Base-by-base conservation (phyloP, 2,113 vertebrate genomes). In the Periophthalmodon schlosseri region DNA sequence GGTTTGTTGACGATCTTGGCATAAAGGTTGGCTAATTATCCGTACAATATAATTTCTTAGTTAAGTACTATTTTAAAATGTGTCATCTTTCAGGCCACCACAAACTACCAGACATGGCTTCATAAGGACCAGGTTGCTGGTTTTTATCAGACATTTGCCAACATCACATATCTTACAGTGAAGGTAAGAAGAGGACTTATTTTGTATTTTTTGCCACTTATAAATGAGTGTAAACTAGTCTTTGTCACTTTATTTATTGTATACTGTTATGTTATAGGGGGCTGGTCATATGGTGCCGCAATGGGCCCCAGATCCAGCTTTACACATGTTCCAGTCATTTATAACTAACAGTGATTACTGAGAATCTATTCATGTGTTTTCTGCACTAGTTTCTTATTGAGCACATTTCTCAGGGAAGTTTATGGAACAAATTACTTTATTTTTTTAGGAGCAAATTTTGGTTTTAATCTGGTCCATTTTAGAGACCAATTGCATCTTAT, bases 281-380 rank as follows among this genome's bases (percentile, higher is more conserved):
- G 93, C 93, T 3, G 94, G 94, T 80, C 94, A 95, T 91, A 95
- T 95, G 94, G 94, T 95, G 82, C 94, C 94, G 52, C 94, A 95
- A 84, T 94, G 93, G 94, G 93, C 93, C 81, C 94, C 94, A 2
- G 87, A 89, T 69, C 93, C 88, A 54, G 92, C 94, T 33, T 69
- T 93, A 16, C 87, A 94, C 56, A 93, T 94, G 93, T 93, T 94
- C 69, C 78, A 93, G 89, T 90, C 91, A 14, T 94, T 94, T 74
- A 23, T 94, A 67, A 87, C 84, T 18, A 91, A 92, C n/a, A 39
- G 60, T 12, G 13, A 65, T 28, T 92, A 92, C 69, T 94, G 80
- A 93, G 61, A 28, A 24, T 12, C 4, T 10, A 11, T n/a, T n/a
- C 24, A 23, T 73, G 13, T 23, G 4, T 9, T 7, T 57, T 46